A percentile compares a stretch with the other conserved stretches of the same genome.
Conservation (phyloP, 2,113 vertebrate genomes). For the Vanacampus margaritifer region DNA sequence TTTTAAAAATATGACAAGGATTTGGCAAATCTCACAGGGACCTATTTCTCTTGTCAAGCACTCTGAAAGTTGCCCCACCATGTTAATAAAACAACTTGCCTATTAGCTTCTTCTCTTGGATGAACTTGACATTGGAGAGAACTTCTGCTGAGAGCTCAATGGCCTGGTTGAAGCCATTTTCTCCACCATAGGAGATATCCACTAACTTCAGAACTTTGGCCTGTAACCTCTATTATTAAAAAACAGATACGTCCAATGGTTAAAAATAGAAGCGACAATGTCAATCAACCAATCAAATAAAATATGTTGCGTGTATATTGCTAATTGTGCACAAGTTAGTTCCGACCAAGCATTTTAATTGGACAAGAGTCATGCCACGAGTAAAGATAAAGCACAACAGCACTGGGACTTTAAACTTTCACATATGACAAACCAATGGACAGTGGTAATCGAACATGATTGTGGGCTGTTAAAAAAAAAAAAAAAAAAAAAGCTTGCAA, state of each 20-base stretch:
- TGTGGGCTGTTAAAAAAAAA: too few relatives aligned
- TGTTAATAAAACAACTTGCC: slow-evolving; percentile 65
- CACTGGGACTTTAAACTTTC: too few relatives aligned
- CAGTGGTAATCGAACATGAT: too few relatives aligned
- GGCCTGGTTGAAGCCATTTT: slow-evolving; percentile 99
- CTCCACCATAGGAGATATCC: slow-evolving; percentile 98
- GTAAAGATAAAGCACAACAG: too few relatives aligned
- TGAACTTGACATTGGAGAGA: slow-evolving; percentile 99
- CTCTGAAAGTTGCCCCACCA: background rate
- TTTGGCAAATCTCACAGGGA: slow-evolving; percentile 7
- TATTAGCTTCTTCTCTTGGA: slow-evolving; percentile 99
- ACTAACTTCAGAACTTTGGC: slow-evolving; percentile 98
- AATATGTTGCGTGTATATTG: background rate
- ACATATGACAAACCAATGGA: too few relatives aligned
- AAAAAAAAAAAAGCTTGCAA: too few relatives aligned
- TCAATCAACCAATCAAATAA: background rate
- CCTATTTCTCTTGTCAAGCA: background rate
- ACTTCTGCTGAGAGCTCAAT: slow-evolving; percentile 98
- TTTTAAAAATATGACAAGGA: background rate
- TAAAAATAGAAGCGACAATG: background rate
- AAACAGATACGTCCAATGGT: slow-evolving; percentile 6
- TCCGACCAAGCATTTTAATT: background rate
- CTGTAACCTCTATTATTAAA: slow-evolving; percentile 85
- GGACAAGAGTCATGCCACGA: background rate
- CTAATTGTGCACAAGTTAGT: background rate